phyloP scores from a whole-genome alignment of 2,888 invertebrate genomes.

The Protonemura montana region DNA sequence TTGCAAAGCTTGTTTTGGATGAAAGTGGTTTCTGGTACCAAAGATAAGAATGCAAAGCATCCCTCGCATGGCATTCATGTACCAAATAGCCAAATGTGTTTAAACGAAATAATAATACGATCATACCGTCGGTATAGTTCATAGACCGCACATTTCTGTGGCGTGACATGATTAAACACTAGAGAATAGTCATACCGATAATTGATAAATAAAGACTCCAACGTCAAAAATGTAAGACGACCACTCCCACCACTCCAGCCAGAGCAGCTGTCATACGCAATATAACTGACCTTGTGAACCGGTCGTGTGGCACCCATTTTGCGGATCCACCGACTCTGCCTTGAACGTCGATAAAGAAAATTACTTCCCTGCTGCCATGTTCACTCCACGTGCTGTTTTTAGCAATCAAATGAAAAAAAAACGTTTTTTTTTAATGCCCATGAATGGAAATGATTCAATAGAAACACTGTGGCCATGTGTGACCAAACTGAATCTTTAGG shows the following conservation, averaged over 20 bases:
- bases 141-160: slow-evolving; percentile 85
- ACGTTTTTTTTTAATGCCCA: no score
- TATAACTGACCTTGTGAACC: neutral
- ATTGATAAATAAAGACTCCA: neutral
- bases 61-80: neutral
- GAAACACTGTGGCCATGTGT: no score
- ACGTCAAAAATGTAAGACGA: neutral
- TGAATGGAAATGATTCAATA: no score
- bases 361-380: no score
- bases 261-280: neutral
- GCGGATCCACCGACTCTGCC: neutral
- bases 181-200: neutral
- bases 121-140: slow-evolving; percentile 79
- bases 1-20: no score
- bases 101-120: neutral
- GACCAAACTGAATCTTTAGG: no score
- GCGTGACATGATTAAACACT: slow-evolving; percentile 73
- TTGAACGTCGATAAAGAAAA: neutral
- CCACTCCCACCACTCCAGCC: neutral
- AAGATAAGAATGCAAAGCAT: neutral
- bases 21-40: neutral
- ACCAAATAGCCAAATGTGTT: neutral
- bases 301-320: neutral
- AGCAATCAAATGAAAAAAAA: no score
- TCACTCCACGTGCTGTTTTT: no score